Base-by-base conservation (phyloP, 2,888 invertebrate species). In the Pomacea canaliculata region DNA sequence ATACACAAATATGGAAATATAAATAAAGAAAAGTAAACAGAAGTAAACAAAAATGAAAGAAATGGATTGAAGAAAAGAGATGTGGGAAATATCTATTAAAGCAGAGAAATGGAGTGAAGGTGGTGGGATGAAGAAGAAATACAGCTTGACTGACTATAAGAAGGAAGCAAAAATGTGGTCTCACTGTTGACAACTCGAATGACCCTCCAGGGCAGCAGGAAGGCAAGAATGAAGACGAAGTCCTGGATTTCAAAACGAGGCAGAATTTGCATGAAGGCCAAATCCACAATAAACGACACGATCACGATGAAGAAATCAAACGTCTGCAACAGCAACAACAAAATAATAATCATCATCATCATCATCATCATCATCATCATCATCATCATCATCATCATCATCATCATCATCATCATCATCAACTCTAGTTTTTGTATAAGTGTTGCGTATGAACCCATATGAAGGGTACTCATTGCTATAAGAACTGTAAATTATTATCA, bases 181-280 rank as follows among this genome's bases (percentile, higher is more conserved):
- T 85, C 79, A 89, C 89, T 89, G 82, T 89, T 87, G 78, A 89
- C 88, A 70, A 89, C 88, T 70, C 89, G 82, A 68, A 89, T 88
- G 23, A 89, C 88, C 78, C 89, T 83, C 89, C 89, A 89, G n/a
- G 89, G 89, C 66, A 89, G 83, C 56, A 89, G 82, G 71, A 89
- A 85, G 70, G 88, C 87, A 70, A 89, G 83, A 46, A 89, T 87
- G 81, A 88, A 89, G 51, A 87, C 88, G 79, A 89, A 88, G 77
- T 89, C 88, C 78, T 88, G 86, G 48, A 87, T 88, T 78, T 88
- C 85, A 70, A 85, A 86, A 51, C 83, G 80, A 10, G 85, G 86
- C 65, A 89, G 83, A 65, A 86, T 85, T 70, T 89, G 86, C 71
- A 89, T 78, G 67, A 89, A 82, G 51, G 85, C 83, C 69, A 89